These are phyloP conservation scores for Toxotes lorentzi DNA, from an alignment of 2,797 vertebrate genomes.

Conservation along the genomic window DNA sequence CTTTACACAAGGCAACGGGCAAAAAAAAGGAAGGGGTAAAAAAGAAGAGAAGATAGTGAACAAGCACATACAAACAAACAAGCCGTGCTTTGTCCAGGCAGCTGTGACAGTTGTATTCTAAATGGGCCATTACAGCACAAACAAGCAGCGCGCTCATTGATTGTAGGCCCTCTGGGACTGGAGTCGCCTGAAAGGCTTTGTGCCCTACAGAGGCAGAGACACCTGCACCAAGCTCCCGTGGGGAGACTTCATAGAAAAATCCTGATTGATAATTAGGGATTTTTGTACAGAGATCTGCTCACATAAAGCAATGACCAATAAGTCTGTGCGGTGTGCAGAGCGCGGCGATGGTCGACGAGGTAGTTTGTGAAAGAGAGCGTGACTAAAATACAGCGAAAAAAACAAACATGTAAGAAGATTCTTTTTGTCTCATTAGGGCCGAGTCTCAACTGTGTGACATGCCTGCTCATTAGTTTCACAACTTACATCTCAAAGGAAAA, in stretches of 20 bases:
- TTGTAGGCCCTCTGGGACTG: slow-evolving; percentile 56
- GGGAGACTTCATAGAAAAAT: slow-evolving; percentile 46
- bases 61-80: slow-evolving; percentile 68
- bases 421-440: slow-evolving; percentile 50
- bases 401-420: slow-evolving; percentile 18
- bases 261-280: slow-evolving; percentile 76
- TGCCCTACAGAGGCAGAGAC: slow-evolving; percentile 39
- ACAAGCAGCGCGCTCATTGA: slow-evolving; percentile 76
- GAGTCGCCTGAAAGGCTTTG: slow-evolving; percentile 71
- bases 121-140: slow-evolving; percentile 80
- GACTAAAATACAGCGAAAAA: slow-evolving; percentile 14
- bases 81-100: slow-evolving; percentile 69
- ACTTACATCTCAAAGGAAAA: slow-evolving; percentile 25
- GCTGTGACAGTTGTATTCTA: slow-evolving; percentile 76
- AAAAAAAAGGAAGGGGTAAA: slow-evolving; percentile 43
- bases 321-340: slow-evolving; percentile 17
- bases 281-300: slow-evolving; percentile 54
- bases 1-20: slow-evolving; percentile 58
- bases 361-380: slow-evolving; percentile 9
- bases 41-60: slow-evolving; percentile 47
- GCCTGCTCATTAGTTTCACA: slow-evolving; percentile 40
- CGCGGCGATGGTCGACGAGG: neutral
- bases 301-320: slow-evolving; percentile 50
- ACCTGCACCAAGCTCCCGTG: slow-evolving; percentile 51
- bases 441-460: slow-evolving; percentile 29